A percentile compares a stretch with the other conserved stretches of the same genome.
Conservation (phyloP, 2,888 invertebrate genomes). For the Proisotoma minuta region DNA sequence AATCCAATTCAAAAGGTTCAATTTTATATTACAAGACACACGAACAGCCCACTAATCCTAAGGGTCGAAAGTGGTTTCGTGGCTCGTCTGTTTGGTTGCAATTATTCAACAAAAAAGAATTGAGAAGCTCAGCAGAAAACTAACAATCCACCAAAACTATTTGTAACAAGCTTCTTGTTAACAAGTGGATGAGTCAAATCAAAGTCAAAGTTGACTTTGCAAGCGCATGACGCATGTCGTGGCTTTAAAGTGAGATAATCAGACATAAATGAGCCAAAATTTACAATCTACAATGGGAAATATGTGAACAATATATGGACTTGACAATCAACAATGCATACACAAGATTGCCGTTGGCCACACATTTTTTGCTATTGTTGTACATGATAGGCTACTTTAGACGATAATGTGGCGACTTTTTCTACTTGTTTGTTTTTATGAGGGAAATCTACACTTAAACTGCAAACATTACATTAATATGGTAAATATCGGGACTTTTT, state of each 20-base stretch:
- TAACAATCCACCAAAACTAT: background rate
- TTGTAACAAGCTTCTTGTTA: background rate
- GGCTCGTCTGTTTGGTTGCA: too few relatives aligned
- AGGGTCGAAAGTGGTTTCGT: too few relatives aligned
- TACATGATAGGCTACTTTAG: too few relatives aligned
- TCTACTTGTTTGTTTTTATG: background rate
- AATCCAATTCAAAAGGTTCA: too few relatives aligned
- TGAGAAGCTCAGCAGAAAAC: background rate
- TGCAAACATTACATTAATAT: too few relatives aligned
- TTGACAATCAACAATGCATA: background rate
- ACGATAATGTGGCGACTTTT: background rate
- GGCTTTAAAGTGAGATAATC: constrained; percentile 4
- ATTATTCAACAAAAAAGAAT: background rate
- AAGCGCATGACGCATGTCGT: background rate
- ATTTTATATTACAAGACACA: too few relatives aligned
- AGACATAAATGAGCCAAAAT: constrained; percentile 12
- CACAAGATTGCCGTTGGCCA: background rate
- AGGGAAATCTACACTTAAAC: too few relatives aligned
- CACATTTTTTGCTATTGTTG: too few relatives aligned
- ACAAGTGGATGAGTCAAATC: constrained; percentile 3
- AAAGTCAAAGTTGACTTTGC: background rate
- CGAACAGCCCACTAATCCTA: too few relatives aligned
- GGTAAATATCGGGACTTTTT: too few relatives aligned
- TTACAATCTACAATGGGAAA: constrained; percentile 2
- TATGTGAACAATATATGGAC: background rate